These are phyloP conservation scores for Rhimphoctona megacephalus DNA, from an alignment of 2,888 invertebrate species.

Conservation along the genomic window DNA sequence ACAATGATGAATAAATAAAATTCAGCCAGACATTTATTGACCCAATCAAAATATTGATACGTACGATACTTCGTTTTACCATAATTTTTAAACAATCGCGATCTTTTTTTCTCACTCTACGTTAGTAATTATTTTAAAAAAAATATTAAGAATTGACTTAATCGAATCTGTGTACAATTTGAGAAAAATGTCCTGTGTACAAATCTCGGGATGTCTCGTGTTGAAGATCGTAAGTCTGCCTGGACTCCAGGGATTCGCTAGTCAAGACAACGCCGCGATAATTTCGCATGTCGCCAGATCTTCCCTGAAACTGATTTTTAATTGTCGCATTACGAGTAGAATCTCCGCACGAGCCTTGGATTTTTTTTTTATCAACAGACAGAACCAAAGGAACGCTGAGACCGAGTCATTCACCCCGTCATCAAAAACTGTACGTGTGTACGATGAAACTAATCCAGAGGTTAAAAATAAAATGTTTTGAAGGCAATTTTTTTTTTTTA, in stretches of 20 bases:
- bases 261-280: conserved; percentile 23
- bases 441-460: conserved; percentile 6
- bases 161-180: background rate
- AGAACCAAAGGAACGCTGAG: background rate
- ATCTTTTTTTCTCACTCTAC: no score
- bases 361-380: background rate
- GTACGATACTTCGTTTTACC: background rate
- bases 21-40: background rate
- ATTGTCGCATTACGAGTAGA: conserved; percentile 53
- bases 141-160: background rate
- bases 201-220: conserved; percentile 2
- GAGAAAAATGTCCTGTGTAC: background rate
- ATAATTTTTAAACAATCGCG: background rate
- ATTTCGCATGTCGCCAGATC: conserved; percentile 55
- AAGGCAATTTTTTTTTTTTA: background rate
- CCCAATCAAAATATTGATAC: background rate
- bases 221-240: conserved; percentile 21
- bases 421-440: background rate
- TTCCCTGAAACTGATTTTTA: conserved; percentile 56
- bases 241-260: conserved; percentile 34
- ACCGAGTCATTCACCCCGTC: conserved; percentile 29
- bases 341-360: conserved; percentile 44
- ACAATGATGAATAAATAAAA: background rate
- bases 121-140: no score
- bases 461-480: background rate